Evolutionary conservation across 2,113 vertebrate genomes (phyloP), one percentile per base, ranked within the genome.

Genomic region (Silurus meridionalis): DNA sequence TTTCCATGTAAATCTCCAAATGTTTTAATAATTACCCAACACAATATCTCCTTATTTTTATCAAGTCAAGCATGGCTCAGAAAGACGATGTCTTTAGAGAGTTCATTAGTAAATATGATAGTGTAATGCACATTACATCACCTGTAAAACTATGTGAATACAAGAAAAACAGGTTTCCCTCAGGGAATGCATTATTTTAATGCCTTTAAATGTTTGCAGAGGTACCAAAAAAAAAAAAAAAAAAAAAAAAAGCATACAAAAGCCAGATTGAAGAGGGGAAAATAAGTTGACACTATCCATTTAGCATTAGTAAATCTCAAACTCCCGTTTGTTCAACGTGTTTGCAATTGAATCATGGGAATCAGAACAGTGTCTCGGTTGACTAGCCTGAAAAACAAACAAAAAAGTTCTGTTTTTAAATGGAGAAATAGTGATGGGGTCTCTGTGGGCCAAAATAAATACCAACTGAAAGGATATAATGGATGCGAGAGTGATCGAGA

Each of bases 351-450:
- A 91, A 88, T 85, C 89, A 89, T 82, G 82, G 88, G 89, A 91
- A 74, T 75, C 80, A 80, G 60, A 50, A 84, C 60, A 82, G 83
- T 80, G 85, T 85, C 79, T 87, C 13, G 72, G 84, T 84, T 82
- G 64, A 90, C 87, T 85, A 60, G 83, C 83, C 86, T 83, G 85
- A 60, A 90, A 92, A 92, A 91, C 85, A 90, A 91, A 91, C 82
- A 90, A 23, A 75, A 11, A 50, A 23, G 80, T 48, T 55, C 25
- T n/a, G 19, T 81, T 88, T 89, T 85, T 80, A 86, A 86, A 83
- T 17, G 52, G 80, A 50, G 72, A 80, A 88, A 58, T 82, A 88
- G 63, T 80, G 86, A 91, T 84, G 53, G 50, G 52, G 86, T 83
- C 8, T 63, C 23, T 82, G 69, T 67, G 72, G 86, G 85, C 90